Evolutionary conservation across 2,797 vertebrate species (phyloP), one percentile per base, ranked within the genome.

Genomic region (Podargus strigoides): DNA sequence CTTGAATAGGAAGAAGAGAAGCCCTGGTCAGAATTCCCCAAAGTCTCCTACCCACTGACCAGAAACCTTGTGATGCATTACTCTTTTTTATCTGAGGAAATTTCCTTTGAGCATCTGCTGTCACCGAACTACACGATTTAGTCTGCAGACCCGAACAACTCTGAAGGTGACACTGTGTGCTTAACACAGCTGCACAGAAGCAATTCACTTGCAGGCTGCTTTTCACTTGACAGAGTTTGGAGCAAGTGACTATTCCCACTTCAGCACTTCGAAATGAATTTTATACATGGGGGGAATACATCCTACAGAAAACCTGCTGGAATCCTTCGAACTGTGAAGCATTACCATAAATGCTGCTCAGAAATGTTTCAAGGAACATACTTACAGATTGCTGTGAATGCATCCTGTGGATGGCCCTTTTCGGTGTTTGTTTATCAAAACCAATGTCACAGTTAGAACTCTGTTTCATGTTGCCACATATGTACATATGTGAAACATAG

Each of bases 131-230:
- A 39, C 59, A 66, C 18, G 32, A 84, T 70, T 87, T 64, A 95
- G 53, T 85, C 52, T 76, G 75, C 78, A 95, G 73, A 92, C 77
- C 70, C 88, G 72, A 79, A 89, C 58, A 76, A 0, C 62, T 92
- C 90, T 85, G 93, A 95, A 96, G 96, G 93, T 90, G 96, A 97
- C 89, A 90, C 67, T 95, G 89, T 95, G 72, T 92, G 94, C 64
- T 37, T 85, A 91, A 89, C 90, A 90, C 15, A 88, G 87, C 50
- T 79, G 75, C 68, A 68, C 32, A 87, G 69, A 93, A 90, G 60
- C 60, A 67, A 63, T 92, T 70, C 0, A 0, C 77, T 62, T 76
- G 32, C 72, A 90, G 94, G 91, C 85, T 96, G 87, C 52, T 94
- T 88, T 96, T 92, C 78, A 86, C 94, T 93, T 87, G 52, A 27